A percentile compares a stretch with the other conserved stretches of the same genome.
Conservation (phyloP, 1,140 invertebrate species). For the Cardiocondyla obscurior region DNA sequence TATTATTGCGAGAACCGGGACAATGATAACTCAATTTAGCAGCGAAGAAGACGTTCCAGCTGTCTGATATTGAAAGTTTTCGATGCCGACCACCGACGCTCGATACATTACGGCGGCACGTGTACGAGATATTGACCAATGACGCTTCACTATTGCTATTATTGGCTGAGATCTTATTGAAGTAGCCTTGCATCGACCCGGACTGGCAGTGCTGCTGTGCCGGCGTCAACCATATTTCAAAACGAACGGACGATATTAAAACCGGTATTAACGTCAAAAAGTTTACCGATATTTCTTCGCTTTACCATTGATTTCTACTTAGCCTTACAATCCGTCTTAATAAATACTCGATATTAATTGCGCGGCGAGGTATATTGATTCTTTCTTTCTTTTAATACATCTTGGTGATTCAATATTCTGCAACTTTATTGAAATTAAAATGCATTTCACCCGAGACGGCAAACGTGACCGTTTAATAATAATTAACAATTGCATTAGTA, state of each 20-base stretch:
- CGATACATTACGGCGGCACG: conserved; percentile 68
- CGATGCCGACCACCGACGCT: conserved; percentile 63
- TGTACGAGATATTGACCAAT: conserved; percentile 71
- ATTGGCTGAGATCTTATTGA: conserved; percentile 68
- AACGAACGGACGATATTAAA: conserved; percentile 62
- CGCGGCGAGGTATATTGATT: not conserved
- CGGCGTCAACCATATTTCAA: conserved; percentile 61
- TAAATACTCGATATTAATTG: conserved; percentile 27
- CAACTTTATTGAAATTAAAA: not conserved
- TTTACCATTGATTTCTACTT: conserved; percentile 9
- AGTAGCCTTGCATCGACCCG: conserved; percentile 57
- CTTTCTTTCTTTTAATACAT: not conserved
- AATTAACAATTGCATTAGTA: not conserved
- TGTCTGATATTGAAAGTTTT: conserved; percentile 66
- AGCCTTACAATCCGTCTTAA: conserved; percentile 22
- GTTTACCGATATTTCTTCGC: conserved; percentile 10
- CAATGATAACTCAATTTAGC: conserved; percentile 69
- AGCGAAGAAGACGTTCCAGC: conserved; percentile 26
- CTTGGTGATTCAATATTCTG: not conserved
- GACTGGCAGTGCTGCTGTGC: conserved; percentile 39
- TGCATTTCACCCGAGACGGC: not conserved
- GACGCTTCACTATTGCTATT: conserved; percentile 65
- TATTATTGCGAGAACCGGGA: conserved; percentile 27
- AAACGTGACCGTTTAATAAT: not conserved
- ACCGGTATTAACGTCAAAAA: conserved; percentile 53